Evolutionary conservation across 2,113 vertebrate species (phyloP).

Genomic region (Euleptes europaea): DNA sequence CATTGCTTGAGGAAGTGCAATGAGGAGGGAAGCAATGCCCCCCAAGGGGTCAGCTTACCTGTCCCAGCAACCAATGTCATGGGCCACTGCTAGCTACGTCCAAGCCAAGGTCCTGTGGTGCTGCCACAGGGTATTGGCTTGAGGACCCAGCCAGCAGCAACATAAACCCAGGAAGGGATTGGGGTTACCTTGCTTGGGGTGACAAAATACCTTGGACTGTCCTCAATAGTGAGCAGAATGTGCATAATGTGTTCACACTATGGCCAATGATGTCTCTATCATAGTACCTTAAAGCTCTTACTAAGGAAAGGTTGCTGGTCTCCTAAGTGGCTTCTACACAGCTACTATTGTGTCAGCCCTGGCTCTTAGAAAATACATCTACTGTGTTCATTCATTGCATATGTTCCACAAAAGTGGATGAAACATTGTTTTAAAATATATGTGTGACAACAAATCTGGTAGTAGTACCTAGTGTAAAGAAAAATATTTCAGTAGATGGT

Average conservation of each 20-base stretch:
- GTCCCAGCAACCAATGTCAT: too few relatives aligned
- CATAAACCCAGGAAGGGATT: too few relatives aligned
- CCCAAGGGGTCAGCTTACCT: too few relatives aligned
- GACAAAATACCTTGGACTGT: too few relatives aligned
- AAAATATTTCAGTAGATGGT: conserved; percentile 8
- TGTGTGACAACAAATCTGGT: neutral
- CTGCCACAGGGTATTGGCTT: too few relatives aligned
- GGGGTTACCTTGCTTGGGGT: too few relatives aligned
- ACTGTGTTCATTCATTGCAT: conserved; percentile 27
- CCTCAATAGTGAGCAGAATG: too few relatives aligned
- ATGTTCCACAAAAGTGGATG: neutral
- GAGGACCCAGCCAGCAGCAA: too few relatives aligned
- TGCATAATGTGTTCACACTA: neutral
- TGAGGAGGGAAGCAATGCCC: too few relatives aligned
- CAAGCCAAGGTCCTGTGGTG: too few relatives aligned
- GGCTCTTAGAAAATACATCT: conserved; percentile 9
- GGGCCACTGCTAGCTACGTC: too few relatives aligned
- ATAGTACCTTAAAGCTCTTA: neutral
- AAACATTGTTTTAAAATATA: neutral
- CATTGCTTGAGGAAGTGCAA: too few relatives aligned
- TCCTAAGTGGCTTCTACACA: neutral
- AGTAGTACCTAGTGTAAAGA: conserved; percentile 15
- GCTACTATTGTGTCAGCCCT: neutral
- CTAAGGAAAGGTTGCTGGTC: neutral
- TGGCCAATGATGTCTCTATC: neutral